Evolutionary conservation across 2,113 vertebrate species (phyloP).

Genomic region (Lasiurus cinereus): DNA sequence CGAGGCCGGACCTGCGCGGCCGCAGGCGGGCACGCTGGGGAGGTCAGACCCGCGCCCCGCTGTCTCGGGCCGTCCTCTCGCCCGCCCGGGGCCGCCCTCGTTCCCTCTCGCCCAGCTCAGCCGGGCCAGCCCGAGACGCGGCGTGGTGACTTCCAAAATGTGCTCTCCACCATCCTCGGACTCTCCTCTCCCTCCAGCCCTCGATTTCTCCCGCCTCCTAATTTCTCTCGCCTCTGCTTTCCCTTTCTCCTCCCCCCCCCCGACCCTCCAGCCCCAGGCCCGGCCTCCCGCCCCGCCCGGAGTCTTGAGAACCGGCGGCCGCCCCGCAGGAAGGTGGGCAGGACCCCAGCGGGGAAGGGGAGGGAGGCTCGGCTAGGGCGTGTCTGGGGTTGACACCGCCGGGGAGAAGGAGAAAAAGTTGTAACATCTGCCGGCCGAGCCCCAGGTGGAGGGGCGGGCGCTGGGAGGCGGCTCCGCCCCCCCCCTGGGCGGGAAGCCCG

Average conservation of each 20-base stretch:
- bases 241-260: slow-evolving; percentile 60
- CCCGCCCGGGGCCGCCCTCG: background rate
- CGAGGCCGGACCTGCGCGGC: background rate
- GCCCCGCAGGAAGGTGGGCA: slow-evolving; percentile 65
- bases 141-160: slow-evolving; percentile 36
- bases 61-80: background rate
- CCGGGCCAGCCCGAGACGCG: slow-evolving; percentile 59
- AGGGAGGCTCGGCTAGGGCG: slow-evolving; percentile 56
- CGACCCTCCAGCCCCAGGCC: slow-evolving; percentile 25
- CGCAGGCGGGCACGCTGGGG: slow-evolving; percentile 29
- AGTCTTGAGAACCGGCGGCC: background rate
- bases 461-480: slow-evolving; percentile 65
- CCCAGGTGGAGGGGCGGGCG: slow-evolving; percentile 74
- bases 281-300: slow-evolving; percentile 75
- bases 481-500: slow-evolving; percentile 68
- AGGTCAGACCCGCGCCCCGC: slow-evolving; percentile 1
- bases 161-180: slow-evolving; percentile 71
- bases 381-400: slow-evolving; percentile 50
- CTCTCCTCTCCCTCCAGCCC: slow-evolving; percentile 39
- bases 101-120: slow-evolving; percentile 39
- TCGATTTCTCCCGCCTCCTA: slow-evolving; percentile 59
- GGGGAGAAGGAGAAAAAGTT: slow-evolving; percentile 67
- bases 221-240: slow-evolving; percentile 72
- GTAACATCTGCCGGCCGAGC: slow-evolving; percentile 70
- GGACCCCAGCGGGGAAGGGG: slow-evolving; percentile 67